phyloP scores from a whole-genome alignment of 2,888 invertebrate genomes.

The Tinea pellionella region DNA sequence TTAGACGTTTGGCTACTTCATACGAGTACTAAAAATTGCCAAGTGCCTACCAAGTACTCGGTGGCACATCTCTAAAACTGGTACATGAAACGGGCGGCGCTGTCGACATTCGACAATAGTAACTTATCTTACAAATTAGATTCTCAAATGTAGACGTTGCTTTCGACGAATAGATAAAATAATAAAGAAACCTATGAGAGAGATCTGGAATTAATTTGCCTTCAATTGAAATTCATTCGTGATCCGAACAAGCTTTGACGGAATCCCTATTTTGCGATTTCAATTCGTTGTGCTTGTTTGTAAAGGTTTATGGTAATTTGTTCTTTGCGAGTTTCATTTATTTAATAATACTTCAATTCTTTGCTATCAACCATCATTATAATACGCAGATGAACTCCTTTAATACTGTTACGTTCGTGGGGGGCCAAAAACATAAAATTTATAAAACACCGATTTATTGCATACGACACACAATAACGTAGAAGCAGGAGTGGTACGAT shows the following conservation, averaged over 20 bases:
- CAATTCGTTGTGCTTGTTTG: constrained; percentile 4
- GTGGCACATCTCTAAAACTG: too few relatives aligned
- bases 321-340: neutral
- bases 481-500: too few relatives aligned
- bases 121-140: constrained; percentile 11
- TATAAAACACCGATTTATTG: too few relatives aligned
- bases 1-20: too few relatives aligned
- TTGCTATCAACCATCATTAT: neutral
- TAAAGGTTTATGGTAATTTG: constrained; percentile 2
- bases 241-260: constrained; percentile 10
- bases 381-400: neutral
- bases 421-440: too few relatives aligned
- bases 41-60: too few relatives aligned
- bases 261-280: neutral
- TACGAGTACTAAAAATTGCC: too few relatives aligned
- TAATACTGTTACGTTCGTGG: too few relatives aligned
- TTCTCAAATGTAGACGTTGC: constrained; percentile 4
- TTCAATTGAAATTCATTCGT: constrained; percentile 12
- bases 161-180: constrained; percentile 4
- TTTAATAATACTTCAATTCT: neutral
- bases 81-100: constrained; percentile 9
- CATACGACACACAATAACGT: too few relatives aligned
- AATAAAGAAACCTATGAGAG: constrained; percentile 2
- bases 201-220: constrained; percentile 10
- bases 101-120: neutral